A percentile compares a stretch with the other conserved stretches of the same genome.
Evolutionary conservation across 2,888 invertebrate species (phyloP).

Genomic region (Idaea straminata): DNA sequence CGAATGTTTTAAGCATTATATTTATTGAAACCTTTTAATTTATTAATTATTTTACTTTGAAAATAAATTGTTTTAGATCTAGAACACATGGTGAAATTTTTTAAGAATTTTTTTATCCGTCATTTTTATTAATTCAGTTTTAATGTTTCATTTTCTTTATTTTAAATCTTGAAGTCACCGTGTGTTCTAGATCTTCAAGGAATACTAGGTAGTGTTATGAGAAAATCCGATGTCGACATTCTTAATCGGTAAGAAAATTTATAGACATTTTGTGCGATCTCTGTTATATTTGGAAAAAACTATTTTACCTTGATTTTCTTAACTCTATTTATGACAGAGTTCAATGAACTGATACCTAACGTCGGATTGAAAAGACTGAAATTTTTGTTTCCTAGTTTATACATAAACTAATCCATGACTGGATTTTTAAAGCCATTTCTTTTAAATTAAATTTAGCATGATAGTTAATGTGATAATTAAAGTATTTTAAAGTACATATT

Average conservation of each 20-base stretch:
- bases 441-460: constrained; percentile 56
- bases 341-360: constrained; percentile 42
- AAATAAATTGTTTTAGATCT: constrained; percentile 22
- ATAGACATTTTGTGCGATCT: not conserved
- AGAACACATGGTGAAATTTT: not conserved
- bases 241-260: constrained; percentile 41
- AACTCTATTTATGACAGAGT: constrained; percentile 18
- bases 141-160: constrained; percentile 19
- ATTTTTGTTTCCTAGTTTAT: constrained; percentile 58
- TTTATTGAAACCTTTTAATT: constrained; percentile 61
- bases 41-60: constrained; percentile 54
- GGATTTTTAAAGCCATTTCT: constrained; percentile 53
- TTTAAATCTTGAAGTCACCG: constrained; percentile 31
- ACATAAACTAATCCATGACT: constrained; percentile 53
- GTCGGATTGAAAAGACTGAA: constrained; percentile 75
- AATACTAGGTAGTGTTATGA: constrained; percentile 7
- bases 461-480: constrained; percentile 67
- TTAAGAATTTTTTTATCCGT: not conserved
- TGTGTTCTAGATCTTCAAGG: not conserved
- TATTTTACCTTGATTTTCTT: not conserved
- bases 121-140: constrained; percentile 26
- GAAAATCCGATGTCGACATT: constrained; percentile 52
- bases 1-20: constrained; percentile 50
- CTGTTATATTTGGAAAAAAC: not conserved
- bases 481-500: constrained; percentile 56